Base-by-base conservation (phyloP, 2,113 vertebrate species). In the Motacilla alba region DNA sequence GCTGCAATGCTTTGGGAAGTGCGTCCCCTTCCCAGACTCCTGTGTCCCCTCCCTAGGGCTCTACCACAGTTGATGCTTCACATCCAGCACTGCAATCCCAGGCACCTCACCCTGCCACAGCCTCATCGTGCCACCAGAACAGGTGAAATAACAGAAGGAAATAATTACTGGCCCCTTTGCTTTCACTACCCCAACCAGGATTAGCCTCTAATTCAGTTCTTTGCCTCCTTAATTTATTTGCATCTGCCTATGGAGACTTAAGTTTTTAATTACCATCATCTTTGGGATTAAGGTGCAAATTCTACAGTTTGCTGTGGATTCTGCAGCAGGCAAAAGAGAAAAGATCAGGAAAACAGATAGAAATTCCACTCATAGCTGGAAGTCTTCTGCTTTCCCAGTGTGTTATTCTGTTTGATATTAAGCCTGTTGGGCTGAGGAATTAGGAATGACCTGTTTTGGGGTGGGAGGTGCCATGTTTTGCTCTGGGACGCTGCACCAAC, bases 261-360 rank as follows among this genome's bases (percentile, higher is more conserved):
- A 58, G 68, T 86, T 96, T 96, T 93, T 92, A 96, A 97, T 95
- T 92, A 76, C 76, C 76, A 87, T 78, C 69, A 68, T 95, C 83
- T 90, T 63, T 23, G 31, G 76, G 83, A 94, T 96, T 94, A 96
- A 92, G 86, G 76, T 94, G 60, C 75, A 90, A 95, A 64, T 90
- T 92, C 64, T 72, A 67, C 67, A 77, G 60, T 43, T 87, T 74
- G 56, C 15, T 0, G 0, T 33, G 50, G 46, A 64, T 53, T 69
- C 39, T 72, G 74, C 55, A 88, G 66, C 55, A 53, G 44, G 26
- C 0, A 0, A 91, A 90, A 80, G 52, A 80, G 55, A 79, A 69
- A 77, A 66, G 35, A 83, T 35, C 7, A 43, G 14, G 21, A 78
- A 56, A 86, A 56, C 28, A 87, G 60, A 64, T 11, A 62, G 64